Evolutionary conservation across 1,140 invertebrate genomes (phyloP), one percentile per base, ranked within the genome.

Genomic region (Drosophila tropicalis): DNA sequence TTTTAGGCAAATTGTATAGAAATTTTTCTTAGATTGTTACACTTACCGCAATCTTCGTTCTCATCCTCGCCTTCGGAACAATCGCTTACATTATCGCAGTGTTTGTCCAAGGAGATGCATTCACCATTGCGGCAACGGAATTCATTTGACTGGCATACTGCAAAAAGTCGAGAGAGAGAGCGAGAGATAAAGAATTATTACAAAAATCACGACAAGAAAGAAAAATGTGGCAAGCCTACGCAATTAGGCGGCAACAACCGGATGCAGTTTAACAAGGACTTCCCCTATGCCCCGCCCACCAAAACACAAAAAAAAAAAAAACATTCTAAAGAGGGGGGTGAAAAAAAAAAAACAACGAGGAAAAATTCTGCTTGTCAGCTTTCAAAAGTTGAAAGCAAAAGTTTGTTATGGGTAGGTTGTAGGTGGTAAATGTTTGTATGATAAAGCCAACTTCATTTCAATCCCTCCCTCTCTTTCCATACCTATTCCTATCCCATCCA

Each of bases 61-160:
- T 95, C 95, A 78, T 95, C 95, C 70, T 95, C 94, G 40, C 93
- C 93, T 57, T 94, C 93, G 57, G 91, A 91, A 90, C 95, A 96
- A 80, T 96, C 95, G 44, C 69, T 65, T 0, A 92, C 78, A 39
- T 94, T 93, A 90, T 97, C 93, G 92, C 96, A 97, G 55, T 93
- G 93, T 70, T 93, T 92, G 54, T 92, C 94, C 70, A 5, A 29
- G 5, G 29, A 29, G 29, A 97, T 94, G 91, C 97, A 98, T 78
- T 91, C 93, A 44, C 95, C 95, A 83, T 94, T 93, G 67, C 92
- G 85, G 86, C 96, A 95, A 40, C 92, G 92, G 92, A 95, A 96
- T 91, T 96, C 94, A 76, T 93, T 93, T 0, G 79, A 54, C 36
- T 92, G 93, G 91, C 95, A 95, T 51, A 94, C 95, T 96, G 93